phyloP scores from a whole-genome alignment of 2,797 vertebrate species.

The Meriones psammophilus region DNA sequence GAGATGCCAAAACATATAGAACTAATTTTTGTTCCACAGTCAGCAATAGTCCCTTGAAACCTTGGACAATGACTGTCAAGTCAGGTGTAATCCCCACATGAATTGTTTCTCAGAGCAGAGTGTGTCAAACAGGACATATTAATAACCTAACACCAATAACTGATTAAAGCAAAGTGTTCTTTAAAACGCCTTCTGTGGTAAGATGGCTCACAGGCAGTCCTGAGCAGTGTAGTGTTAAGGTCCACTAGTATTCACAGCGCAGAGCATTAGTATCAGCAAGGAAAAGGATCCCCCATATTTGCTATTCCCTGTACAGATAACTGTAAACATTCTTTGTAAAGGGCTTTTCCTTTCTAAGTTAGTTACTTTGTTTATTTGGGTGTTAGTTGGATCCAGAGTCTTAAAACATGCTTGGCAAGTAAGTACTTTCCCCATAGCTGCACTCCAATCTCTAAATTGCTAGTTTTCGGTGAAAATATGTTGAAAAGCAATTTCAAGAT shows the following conservation, averaged over 20 bases:
- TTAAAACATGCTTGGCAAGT: no score
- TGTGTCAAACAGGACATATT: neutral
- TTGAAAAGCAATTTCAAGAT: constrained; percentile 45
- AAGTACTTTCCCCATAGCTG: neutral
- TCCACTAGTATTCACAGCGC: neutral
- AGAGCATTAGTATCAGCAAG: neutral
- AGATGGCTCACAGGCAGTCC: neutral
- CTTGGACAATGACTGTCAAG: neutral
- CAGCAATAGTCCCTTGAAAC: neutral
- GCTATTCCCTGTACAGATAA: neutral
- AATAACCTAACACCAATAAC: neutral
- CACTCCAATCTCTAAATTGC: neutral
- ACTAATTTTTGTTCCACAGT: neutral
- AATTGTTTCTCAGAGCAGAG: neutral
- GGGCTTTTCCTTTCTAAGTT: neutral
- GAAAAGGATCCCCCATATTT: neutral
- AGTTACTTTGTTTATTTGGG: neutral
- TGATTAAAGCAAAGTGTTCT: neutral
- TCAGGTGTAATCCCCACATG: neutral
- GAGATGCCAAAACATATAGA: neutral
- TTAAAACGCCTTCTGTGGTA: neutral
- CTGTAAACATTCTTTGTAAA: neutral
- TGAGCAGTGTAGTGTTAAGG: neutral
- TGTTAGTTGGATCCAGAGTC: neutral
- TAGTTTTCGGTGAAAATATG: constrained; percentile 18